phyloP scores from a whole-genome alignment of 2,888 invertebrate genomes.

The Cryptosula pallasiana region DNA sequence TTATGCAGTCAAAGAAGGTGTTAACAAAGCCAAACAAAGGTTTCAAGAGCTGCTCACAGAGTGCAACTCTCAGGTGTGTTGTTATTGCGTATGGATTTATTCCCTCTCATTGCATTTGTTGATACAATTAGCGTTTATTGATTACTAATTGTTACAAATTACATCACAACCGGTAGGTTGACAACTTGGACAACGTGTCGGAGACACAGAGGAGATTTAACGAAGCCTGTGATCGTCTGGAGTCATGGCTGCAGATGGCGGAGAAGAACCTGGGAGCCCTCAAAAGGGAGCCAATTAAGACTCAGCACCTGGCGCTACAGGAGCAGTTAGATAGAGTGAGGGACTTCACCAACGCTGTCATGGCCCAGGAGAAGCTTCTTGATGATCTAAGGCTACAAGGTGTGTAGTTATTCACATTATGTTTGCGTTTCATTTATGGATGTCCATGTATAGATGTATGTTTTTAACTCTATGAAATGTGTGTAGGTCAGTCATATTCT shows the following conservation, averaged over 20 bases:
- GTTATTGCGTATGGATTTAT: too few species aligned
- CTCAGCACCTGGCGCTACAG: slow-evolving; percentile 80
- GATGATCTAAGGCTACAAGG: slow-evolving; percentile 65
- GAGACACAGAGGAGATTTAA: slow-evolving; percentile 91
- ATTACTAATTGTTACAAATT: too few species aligned
- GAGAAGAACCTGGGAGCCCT: slow-evolving; percentile 58
- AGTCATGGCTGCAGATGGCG: slow-evolving; percentile 89
- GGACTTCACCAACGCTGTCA: slow-evolving; percentile 76
- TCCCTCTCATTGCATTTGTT: too few species aligned
- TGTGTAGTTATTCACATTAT: too few species aligned
- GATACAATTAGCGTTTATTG: too few species aligned
- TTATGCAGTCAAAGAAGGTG: slow-evolving; percentile 38
- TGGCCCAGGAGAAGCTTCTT: slow-evolving; percentile 77
- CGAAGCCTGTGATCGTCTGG: slow-evolving; percentile 83
- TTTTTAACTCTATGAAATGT: neutral
- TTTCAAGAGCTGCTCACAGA: slow-evolving; percentile 72
- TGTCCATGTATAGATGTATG: too few species aligned
- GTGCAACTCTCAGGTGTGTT: slow-evolving; percentile 65
- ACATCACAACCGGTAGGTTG: too few species aligned
- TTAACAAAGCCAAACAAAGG: slow-evolving; percentile 58
- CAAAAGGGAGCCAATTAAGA: slow-evolving; percentile 75
- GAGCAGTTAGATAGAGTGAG: slow-evolving; percentile 79
- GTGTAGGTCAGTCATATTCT: slow-evolving; percentile 55
- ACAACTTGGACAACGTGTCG: slow-evolving; percentile 82
- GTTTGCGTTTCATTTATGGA: too few species aligned